Base-by-base conservation (phyloP, 2,113 vertebrate genomes). In the Archocentrus centrarchus region DNA sequence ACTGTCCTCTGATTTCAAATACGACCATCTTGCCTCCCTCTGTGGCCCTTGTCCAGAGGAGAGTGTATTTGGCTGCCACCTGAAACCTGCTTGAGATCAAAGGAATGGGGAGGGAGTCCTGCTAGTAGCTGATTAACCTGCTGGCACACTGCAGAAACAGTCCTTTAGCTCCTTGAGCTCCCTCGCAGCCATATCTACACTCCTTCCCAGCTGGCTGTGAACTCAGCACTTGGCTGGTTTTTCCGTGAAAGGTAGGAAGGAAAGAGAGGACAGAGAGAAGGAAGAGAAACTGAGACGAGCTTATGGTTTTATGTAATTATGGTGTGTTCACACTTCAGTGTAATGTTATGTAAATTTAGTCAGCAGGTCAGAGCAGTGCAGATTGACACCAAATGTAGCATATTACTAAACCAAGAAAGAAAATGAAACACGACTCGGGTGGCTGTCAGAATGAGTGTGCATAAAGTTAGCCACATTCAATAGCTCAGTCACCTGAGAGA, bases 111-210 rank as follows among this genome's bases (percentile, higher is more conserved):
- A 86, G 87, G 87, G 85, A 87, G 82, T 76, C 79, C 90, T 93
- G 93, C 89, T 79, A 70, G 89, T 85, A 75, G 86, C 91, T 91
- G 89, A 94, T 94, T 94, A 93, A 92, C 94, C 92, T 87, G 79
- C 85, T 91, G 92, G 91, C 91, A 77, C 64, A 17, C 66, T 64
- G 66, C 81, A 76, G 79, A 85, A 76, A 77, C 59, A 47, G 87
- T 85, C 86, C 88, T 86, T 91, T 84, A 85, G 85, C 89, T 79
- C 55, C 75, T 83, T 39, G 27, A 83, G 88, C 77, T 84, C 90
- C 77, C 85, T 87, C 11, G 84, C 66, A 80, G 86, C 81, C 81
- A 35, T 66, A 81, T 83, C 80, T 61, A 22, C 80, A 57, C 78
- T 81, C 61, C 60, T 15, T 82, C 90, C 86, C 86, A 83, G 82